Conservation (phyloP, 2,797 vertebrate genomes). For the Orestias chungarensis region DNA sequence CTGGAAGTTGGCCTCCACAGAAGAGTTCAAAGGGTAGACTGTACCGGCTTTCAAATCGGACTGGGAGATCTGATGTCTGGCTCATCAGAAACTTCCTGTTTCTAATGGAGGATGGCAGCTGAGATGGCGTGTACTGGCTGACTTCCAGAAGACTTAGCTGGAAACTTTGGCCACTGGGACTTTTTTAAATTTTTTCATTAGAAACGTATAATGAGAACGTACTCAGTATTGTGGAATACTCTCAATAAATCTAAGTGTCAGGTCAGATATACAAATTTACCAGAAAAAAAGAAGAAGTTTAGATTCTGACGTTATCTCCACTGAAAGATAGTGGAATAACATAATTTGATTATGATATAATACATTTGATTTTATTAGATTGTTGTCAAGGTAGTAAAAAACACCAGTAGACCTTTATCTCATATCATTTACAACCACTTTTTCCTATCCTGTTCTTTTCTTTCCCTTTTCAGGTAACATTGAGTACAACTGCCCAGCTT, state of each 20-base stretch:
- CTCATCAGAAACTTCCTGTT: constrained; percentile 70
- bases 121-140: constrained; percentile 44
- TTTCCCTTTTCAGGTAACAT: constrained; percentile 86
- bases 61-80: constrained; percentile 53
- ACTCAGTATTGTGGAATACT: neutral
- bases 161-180: constrained; percentile 23
- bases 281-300: neutral
- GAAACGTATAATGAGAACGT: neutral
- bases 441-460: neutral
- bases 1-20: constrained; percentile 30
- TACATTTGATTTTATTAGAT: neutral
- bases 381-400: neutral
- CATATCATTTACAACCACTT: neutral
- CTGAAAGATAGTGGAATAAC: neutral
- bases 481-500: constrained; percentile 96
- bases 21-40: constrained; percentile 54
- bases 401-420: neutral
- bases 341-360: neutral
- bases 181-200: neutral
- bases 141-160: constrained; percentile 34
- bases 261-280: neutral
- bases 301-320: neutral
- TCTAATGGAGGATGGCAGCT: constrained; percentile 63
- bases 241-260: neutral
- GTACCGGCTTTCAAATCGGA: constrained; percentile 54